A percentile compares a stretch with the other conserved stretches of the same genome.
phyloP scores from a whole-genome alignment of 2,113 vertebrate genomes.

The Calidris pygmaea region DNA sequence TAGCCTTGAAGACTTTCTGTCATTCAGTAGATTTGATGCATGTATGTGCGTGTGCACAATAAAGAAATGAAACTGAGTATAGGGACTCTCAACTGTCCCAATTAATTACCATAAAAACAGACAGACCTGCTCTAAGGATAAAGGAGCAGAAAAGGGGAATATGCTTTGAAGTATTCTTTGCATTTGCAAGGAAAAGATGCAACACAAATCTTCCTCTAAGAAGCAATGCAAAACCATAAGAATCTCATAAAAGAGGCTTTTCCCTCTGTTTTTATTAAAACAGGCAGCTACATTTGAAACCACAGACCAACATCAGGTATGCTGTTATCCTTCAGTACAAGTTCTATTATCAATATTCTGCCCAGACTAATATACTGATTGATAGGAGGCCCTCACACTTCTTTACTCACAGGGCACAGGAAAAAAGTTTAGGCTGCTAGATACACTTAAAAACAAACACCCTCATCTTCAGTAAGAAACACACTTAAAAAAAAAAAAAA shows the following conservation, averaged over 20 bases:
- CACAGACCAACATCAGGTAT: not conserved
- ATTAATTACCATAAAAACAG: not conserved
- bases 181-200: not conserved
- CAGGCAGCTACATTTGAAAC: not conserved
- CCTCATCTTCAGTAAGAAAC: not conserved
- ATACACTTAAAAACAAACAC: not conserved
- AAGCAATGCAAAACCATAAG: not conserved
- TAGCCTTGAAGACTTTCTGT: not conserved
- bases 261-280: not conserved
- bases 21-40: not conserved
- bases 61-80: not conserved
- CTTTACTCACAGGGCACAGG: not conserved
- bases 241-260: not conserved
- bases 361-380: not conserved
- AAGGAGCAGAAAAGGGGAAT: not conserved
- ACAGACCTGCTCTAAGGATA: not conserved
- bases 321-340: not conserved
- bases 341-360: not conserved
- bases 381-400: not conserved
- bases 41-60: not conserved
- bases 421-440: not conserved
- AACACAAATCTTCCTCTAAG: not conserved
- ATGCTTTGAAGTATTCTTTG: not conserved
- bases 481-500: not conserved
- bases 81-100: not conserved